These are phyloP conservation scores for Leptopterna dolabrata DNA, from an alignment of 2,888 invertebrate genomes.

Conservation along the genomic window DNA sequence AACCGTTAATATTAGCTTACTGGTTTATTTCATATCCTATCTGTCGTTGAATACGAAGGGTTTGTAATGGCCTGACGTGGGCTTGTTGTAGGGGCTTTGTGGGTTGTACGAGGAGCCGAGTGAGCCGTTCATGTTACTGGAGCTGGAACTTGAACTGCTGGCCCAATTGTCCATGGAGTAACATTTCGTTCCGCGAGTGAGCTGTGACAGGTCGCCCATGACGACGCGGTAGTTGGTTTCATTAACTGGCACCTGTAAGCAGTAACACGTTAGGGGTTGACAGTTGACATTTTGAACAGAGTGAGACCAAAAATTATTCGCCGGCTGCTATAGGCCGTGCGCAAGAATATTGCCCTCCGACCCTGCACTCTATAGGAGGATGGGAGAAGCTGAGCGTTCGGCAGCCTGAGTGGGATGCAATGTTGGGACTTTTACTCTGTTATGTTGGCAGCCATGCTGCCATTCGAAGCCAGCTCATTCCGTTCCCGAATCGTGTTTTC, in stretches of 20 bases:
- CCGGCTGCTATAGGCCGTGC: too few relatives aligned
- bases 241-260: slow-evolving; percentile 64
- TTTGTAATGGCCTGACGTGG: background rate
- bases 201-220: slow-evolving; percentile 71
- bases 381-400: too few relatives aligned
- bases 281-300: too few relatives aligned
- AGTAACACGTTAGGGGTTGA: too few relatives aligned
- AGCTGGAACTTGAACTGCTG: background rate
- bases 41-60: background rate
- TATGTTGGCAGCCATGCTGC: too few relatives aligned
- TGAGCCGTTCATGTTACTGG: background rate
- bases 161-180: slow-evolving; percentile 11
- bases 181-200: slow-evolving; percentile 73
- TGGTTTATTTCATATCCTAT: background rate
- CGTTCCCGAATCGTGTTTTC: too few relatives aligned
- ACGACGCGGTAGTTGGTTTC: slow-evolving; percentile 78
- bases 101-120: background rate
- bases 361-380: too few relatives aligned
- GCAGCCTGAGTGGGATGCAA: too few relatives aligned
- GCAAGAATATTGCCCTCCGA: too few relatives aligned
- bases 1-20: background rate
- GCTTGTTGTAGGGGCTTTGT: slow-evolving; percentile 18
- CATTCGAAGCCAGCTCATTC: too few relatives aligned
- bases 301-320: too few relatives aligned
- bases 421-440: too few relatives aligned